Evolutionary conservation across 2,797 vertebrate genomes (phyloP), one percentile per base, ranked within the genome.

Genomic region (Ambastaia sidthimunki): DNA sequence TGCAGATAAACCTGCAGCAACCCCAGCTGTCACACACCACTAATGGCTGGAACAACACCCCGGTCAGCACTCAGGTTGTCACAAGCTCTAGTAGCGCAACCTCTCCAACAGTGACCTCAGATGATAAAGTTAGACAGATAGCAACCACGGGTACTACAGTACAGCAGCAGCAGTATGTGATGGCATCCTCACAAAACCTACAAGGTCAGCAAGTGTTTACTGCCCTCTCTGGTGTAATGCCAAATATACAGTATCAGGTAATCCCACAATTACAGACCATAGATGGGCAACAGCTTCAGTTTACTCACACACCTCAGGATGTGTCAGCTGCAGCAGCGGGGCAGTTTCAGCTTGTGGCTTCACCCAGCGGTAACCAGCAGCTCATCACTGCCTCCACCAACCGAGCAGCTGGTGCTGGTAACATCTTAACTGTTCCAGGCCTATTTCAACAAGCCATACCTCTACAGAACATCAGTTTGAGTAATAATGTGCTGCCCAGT

Each of bases 171-270:
- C 96, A 96, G 52, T 97, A 94, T 13, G 94, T 98, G 59, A 94
- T 98, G 25, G 91, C 96, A 7, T 91, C 97, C 23, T 87, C 96
- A 0, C 94, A 96, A n/a, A 92, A 90, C 7, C 66, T 96, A 75
- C 96, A 96, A 86, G 95, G 95, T 86, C 97, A 97, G 87, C 98
- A 97, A 89, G 92, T 98, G 74, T 93, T 98, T 28, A 95, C 96
- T 12, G 92, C 96, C 28, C 90, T 98, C 84, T 95, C 96, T 0
- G 94, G 97, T 0, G 84, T 97, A 34, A 90, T 98, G 92, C 96
- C 97, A 2, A 98, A 97, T 78, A 96, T 99, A 89, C 97, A 99
- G 89, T 99, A 99, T 89, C 98, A 99, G 91, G 96, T 99, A 69
- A 97, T 99, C 83, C 98, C 97, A 47, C 97, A 99, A 83, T 98